Conservation (phyloP, 2,797 vertebrate genomes). For the Poeciliopsis paucimaculata region DNA sequence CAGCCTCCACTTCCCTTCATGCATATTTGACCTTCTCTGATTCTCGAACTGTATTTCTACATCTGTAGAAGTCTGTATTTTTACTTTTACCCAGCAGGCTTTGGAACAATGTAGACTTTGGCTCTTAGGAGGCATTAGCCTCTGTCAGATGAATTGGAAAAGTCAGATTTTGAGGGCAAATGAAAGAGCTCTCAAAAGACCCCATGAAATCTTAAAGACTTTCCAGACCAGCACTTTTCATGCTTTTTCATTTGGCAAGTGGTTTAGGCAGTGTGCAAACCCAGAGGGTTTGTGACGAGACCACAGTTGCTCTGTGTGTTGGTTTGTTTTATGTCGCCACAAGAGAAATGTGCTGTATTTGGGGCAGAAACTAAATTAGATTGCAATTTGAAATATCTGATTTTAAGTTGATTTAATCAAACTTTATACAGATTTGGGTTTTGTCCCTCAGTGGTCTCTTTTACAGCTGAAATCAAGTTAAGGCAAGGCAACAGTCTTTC, state of each 20-base stretch:
- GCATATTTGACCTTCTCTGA: constrained; percentile 74
- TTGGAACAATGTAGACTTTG: constrained; percentile 65
- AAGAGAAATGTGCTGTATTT: constrained; percentile 21
- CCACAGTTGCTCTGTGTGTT: constrained; percentile 21
- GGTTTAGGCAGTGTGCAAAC: constrained; percentile 3
- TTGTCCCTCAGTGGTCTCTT: neutral
- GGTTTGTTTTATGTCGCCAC: constrained; percentile 28
- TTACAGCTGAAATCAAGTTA: neutral
- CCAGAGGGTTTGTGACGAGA: constrained; percentile 22
- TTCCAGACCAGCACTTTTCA: constrained; percentile 22
- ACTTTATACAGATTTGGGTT: neutral
- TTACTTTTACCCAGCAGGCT: constrained; percentile 50
- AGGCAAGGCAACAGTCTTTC: neutral
- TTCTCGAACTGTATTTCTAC: constrained; percentile 74
- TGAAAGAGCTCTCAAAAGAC: constrained; percentile 69
- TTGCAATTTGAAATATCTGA: neutral
- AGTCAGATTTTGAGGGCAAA: constrained; percentile 50
- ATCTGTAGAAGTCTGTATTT: constrained; percentile 70
- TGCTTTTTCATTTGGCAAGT: constrained; percentile 30
- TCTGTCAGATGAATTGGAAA: constrained; percentile 63
- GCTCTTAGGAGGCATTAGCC: constrained; percentile 74
- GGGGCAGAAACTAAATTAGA: neutral
- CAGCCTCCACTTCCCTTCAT: constrained; percentile 68
- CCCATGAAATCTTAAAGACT: constrained; percentile 79
- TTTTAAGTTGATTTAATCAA: neutral